Base-by-base conservation (phyloP, 2,888 invertebrate species). In the Mallateleia sp. region DNA sequence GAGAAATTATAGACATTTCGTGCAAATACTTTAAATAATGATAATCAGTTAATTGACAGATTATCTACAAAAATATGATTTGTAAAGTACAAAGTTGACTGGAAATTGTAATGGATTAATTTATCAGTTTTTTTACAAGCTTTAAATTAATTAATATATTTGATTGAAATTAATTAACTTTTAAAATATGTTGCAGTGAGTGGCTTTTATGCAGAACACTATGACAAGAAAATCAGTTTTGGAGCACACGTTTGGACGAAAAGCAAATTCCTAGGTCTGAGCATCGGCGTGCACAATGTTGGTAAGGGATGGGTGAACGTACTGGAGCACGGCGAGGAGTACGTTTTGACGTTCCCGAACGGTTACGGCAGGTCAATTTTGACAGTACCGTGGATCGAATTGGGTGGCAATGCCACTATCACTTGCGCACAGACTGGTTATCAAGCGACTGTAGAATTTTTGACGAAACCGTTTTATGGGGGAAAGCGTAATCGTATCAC, bases 171-270 rank as follows among this genome's bases (percentile, higher is more conserved):
- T n/a, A n/a, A n/a, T n/a, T n/a, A n/a, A n/a, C n/a, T n/a, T n/a
- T n/a, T n/a, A n/a, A n/a, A n/a, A n/a, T n/a, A n/a, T n/a, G n/a
- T n/a, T n/a, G n/a, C n/a, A n/a, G n/a, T n/a, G n/a, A n/a, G n/a
- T n/a, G n/a, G n/a, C n/a, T n/a, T n/a, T n/a, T n/a, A n/a, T n/a
- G n/a, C n/a, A n/a, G n/a, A n/a, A n/a, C n/a, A n/a, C n/a, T n/a
- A n/a, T n/a, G n/a, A n/a, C n/a, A n/a, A n/a, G n/a, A n/a, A n/a
- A n/a, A n/a, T n/a, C n/a, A n/a, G n/a, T n/a, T n/a, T n/a, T n/a
- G n/a, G n/a, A n/a, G n/a, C n/a, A n/a, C 98, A 99, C 95, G 98
- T 99, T 69, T 99, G 99, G 98, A 99, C 99, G 7, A 99, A 99
- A 95, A 99, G 99, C 93, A 99, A 99, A 96, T 99, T 99, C 96